Conservation (phyloP, 2,888 invertebrate species). For the Nomada flava region DNA sequence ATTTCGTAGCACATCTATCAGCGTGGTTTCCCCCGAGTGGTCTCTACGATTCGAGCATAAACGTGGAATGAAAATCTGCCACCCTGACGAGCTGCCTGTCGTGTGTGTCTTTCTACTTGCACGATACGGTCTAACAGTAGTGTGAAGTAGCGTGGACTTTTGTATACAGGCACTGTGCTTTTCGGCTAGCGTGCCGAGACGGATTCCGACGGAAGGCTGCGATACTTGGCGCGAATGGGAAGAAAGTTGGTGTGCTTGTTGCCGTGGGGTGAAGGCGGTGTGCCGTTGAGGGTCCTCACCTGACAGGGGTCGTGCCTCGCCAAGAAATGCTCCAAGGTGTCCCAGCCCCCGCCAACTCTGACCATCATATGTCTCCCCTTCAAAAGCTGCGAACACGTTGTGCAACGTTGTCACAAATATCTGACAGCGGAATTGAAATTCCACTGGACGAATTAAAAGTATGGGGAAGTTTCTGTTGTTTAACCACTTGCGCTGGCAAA, state of each 20-base stretch:
- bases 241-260: conserved; percentile 86
- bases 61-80: conserved; percentile 5
- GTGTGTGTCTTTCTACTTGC: conserved; percentile 24
- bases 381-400: conserved; percentile 87
- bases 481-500: no score
- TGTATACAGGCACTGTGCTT: conserved; percentile 76
- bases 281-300: conserved; percentile 86
- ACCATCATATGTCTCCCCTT: conserved; percentile 98
- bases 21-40: conserved; percentile 15
- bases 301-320: conserved; percentile 95
- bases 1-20: conserved; percentile 14
- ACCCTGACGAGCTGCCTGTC: conserved; percentile 6
- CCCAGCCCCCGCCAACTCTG: conserved; percentile 97
- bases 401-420: conserved; percentile 47
- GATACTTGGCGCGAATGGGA: conserved; percentile 90
- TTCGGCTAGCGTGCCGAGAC: conserved; percentile 81
- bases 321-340: conserved; percentile 96
- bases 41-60: neutral
- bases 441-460: neutral
- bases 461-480: neutral
- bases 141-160: conserved; percentile 59
- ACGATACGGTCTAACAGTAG: conserved; percentile 50
- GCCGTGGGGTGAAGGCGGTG: conserved; percentile 82
- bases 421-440: conserved; percentile 1
- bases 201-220: conserved; percentile 89